phyloP scores from a whole-genome alignment of 2,113 vertebrate genomes.

The Pygoscelis adeliae region DNA sequence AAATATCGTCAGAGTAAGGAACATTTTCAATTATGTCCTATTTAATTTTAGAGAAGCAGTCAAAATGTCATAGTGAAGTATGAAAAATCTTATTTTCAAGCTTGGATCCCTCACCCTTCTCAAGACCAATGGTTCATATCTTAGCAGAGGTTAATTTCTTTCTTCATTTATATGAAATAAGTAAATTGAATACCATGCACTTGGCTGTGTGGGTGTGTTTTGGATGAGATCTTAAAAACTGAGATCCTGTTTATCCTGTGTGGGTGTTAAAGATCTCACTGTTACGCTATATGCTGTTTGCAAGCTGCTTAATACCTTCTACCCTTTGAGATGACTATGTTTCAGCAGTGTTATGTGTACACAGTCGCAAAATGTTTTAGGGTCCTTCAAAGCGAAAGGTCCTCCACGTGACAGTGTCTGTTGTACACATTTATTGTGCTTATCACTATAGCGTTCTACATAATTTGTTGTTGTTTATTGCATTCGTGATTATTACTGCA shows the following conservation, averaged over 20 bases:
- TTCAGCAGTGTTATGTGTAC: not conserved
- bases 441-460: not conserved
- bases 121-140: fast-evolving
- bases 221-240: conserved; percentile 5
- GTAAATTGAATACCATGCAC: not conserved
- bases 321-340: not conserved
- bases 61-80: conserved; percentile 1
- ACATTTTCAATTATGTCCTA: not conserved
- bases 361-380: not conserved
- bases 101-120: not conserved
- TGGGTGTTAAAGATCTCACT: conserved; percentile 7
- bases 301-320: not conserved
- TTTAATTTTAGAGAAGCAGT: conserved; percentile 4
- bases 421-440: not conserved
- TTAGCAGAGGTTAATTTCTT: not conserved
- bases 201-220: conserved; percentile 13
- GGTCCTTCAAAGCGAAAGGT: not conserved
- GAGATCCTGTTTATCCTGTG: conserved; percentile 18
- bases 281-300: not conserved
- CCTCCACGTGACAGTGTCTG: not conserved
- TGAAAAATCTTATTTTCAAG: not conserved
- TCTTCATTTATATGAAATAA: not conserved
- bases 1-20: not conserved
- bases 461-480: not conserved
- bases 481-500: fast-evolving